These are phyloP conservation scores for Macrophya annulata DNA, from an alignment of 2,888 invertebrate species.

Conservation along the genomic window DNA sequence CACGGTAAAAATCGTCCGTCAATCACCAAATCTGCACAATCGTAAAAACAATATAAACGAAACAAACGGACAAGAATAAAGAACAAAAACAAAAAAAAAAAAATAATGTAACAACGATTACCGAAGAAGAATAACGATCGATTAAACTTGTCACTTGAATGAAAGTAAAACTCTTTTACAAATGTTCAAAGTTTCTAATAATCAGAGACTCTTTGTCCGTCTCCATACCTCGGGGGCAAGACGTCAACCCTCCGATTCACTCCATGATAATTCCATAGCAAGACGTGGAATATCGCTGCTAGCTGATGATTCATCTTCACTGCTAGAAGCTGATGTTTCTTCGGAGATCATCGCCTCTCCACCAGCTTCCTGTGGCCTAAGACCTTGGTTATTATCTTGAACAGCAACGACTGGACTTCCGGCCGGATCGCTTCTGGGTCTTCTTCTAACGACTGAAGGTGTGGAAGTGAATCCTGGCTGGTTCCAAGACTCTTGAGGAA, in stretches of 20 bases:
- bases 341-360: conserved; percentile 87
- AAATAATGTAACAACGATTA: neutral
- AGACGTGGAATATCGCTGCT: conserved; percentile 76
- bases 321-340: conserved; percentile 76
- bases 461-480: conserved; percentile 73
- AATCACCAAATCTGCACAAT: neutral
- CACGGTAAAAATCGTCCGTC: conserved; percentile 10
- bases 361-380: conserved; percentile 85
- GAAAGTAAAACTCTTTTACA: neutral
- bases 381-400: conserved; percentile 80
- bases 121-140: neutral
- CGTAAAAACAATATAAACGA: conserved; percentile 9
- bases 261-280: conserved; percentile 68
- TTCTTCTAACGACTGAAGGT: conserved; percentile 67
- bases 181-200: conserved; percentile 1
- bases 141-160: conserved; percentile 6
- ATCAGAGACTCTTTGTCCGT: conserved; percentile 44
- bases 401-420: conserved; percentile 75
- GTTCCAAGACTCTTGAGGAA: conserved; percentile 66
- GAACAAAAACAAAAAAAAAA: neutral
- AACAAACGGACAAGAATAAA: neutral
- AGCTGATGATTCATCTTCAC: conserved; percentile 75
- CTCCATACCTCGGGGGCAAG: conserved; percentile 22
- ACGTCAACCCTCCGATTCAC: conserved; percentile 62
- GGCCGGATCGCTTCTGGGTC: conserved; percentile 75